These are phyloP conservation scores for Microcaecilia unicolor DNA, from an alignment of 2,797 vertebrate species.

Conservation along the genomic window DNA sequence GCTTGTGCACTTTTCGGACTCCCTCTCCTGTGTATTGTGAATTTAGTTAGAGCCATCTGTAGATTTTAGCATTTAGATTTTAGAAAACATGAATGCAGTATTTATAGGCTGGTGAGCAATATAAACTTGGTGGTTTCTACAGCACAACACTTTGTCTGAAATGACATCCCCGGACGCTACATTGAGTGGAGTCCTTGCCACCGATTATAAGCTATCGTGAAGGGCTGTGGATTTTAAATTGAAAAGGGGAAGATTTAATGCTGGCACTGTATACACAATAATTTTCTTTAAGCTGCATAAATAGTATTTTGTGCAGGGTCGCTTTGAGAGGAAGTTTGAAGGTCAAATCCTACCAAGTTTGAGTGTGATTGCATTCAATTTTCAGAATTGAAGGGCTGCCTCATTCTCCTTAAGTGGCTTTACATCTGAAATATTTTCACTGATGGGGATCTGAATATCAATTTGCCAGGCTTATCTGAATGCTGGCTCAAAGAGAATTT, in stretches of 20 bases:
- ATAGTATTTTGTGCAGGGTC: slow-evolving; percentile 33
- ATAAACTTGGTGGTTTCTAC: slow-evolving; percentile 8
- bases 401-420: slow-evolving; percentile 8
- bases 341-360: slow-evolving; percentile 18
- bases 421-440: slow-evolving; percentile 6
- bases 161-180: slow-evolving; percentile 6
- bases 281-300: slow-evolving; percentile 46
- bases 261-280: slow-evolving; percentile 13
- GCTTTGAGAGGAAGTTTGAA: slow-evolving; percentile 29
- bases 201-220: background rate
- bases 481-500: too few relatives aligned
- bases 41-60: slow-evolving; percentile 3
- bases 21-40: too few relatives aligned
- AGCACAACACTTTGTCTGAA: background rate
- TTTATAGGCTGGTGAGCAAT: slow-evolving; percentile 9
- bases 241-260: slow-evolving; percentile 28
- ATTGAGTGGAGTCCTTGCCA: background rate
- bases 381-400: slow-evolving; percentile 11
- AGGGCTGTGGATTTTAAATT: slow-evolving; percentile 22
- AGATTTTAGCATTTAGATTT: slow-evolving; percentile 7
- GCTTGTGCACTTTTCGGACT: too few relatives aligned
- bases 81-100: slow-evolving; percentile 12
- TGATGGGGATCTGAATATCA: slow-evolving; percentile 5
- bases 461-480: background rate
- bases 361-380: slow-evolving; percentile 1